These are phyloP conservation scores for Choloepus didactylus DNA, from an alignment of 2,797 vertebrate species.

Conservation along the genomic window DNA sequence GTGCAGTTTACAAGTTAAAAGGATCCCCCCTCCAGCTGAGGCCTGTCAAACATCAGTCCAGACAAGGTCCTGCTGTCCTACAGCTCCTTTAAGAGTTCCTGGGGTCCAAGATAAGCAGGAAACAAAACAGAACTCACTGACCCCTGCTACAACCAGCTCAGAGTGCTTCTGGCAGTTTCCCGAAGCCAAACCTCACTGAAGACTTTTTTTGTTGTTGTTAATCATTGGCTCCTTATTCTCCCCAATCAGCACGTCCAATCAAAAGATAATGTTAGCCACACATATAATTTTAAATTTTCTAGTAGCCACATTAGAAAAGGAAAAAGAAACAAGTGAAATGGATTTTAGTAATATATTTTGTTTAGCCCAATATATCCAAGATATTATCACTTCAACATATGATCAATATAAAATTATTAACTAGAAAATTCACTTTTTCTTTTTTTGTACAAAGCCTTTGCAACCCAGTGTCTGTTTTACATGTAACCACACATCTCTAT, in stretches of 20 bases:
- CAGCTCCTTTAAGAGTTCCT: neutral
- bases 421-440: no score
- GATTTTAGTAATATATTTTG: neutral
- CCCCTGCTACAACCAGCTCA: neutral
- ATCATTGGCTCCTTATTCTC: neutral
- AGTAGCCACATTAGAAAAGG: neutral
- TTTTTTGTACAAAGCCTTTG: neutral
- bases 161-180: neutral
- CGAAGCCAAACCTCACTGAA: neutral
- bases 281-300: neutral
- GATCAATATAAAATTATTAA: neutral
- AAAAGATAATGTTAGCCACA: neutral
- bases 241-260: neutral
- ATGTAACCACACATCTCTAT: neutral
- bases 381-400: neutral
- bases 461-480: neutral
- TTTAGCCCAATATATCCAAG: neutral
- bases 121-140: no score
- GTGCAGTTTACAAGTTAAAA: neutral
- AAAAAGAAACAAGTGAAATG: neutral
- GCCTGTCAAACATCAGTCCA: neutral
- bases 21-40: neutral
- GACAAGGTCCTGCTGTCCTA: neutral
- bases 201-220: neutral
- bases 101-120: neutral